Percentiles rank a stretch among this genome's conserved stretches.
These are phyloP conservation scores for Zaprionus nigranus DNA, from an alignment of 1,140 invertebrate genomes.

Conservation along the genomic window DNA sequence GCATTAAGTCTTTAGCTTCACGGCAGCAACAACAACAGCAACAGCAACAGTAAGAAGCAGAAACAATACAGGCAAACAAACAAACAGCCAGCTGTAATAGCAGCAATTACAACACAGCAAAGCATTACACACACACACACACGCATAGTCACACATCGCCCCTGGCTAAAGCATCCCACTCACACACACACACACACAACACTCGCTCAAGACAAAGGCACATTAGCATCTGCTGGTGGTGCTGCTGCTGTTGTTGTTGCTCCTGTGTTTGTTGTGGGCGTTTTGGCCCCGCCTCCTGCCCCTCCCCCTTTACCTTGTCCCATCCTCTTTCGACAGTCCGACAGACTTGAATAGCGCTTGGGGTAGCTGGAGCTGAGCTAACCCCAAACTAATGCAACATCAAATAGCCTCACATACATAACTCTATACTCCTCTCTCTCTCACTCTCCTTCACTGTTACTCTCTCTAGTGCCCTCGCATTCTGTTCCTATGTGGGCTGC, in stretches of 20 bases:
- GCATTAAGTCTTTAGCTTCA: slow-evolving; percentile 78
- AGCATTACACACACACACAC: slow-evolving; percentile 30
- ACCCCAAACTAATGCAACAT: slow-evolving; percentile 46
- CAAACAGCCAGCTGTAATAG: slow-evolving; percentile 56
- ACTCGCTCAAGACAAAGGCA: slow-evolving; percentile 32
- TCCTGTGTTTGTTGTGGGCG: slow-evolving; percentile 19
- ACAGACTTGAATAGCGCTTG: slow-evolving; percentile 11
- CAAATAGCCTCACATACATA: slow-evolving; percentile 41
- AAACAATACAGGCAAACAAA: slow-evolving; percentile 53
- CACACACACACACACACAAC: slow-evolving; percentile 17
- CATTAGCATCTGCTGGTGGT: slow-evolving; percentile 50
- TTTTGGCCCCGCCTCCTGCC: neutral
- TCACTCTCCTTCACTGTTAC: neutral
- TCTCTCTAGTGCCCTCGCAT: neutral
- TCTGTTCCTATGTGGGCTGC: slow-evolving; percentile 15
- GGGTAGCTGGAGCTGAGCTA: slow-evolving; percentile 26
- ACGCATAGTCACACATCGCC: neutral
- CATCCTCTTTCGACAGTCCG: neutral
- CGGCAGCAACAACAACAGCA: slow-evolving; percentile 46
- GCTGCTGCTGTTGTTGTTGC: slow-evolving; percentile 16
- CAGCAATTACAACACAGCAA: slow-evolving; percentile 68
- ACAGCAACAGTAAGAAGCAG: slow-evolving; percentile 30
- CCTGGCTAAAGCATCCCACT: neutral
- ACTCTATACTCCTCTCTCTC: neutral
- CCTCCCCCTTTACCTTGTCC: neutral